phyloP scores from a whole-genome alignment of 2,888 invertebrate species.

The Nymphalis urticae region DNA sequence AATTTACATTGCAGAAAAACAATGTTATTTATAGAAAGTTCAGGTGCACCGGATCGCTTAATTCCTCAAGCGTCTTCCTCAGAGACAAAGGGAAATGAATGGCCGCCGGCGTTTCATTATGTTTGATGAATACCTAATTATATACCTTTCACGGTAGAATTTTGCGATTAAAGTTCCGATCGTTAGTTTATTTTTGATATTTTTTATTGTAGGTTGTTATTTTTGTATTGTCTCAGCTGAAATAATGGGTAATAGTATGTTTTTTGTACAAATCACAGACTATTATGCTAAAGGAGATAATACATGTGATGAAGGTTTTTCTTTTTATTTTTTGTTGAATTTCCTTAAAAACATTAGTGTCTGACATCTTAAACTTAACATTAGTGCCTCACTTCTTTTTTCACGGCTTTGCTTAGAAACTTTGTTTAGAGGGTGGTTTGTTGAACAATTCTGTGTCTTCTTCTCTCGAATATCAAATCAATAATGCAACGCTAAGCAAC shows the following conservation, averaged over 20 bases:
- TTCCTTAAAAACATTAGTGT: too few relatives aligned
- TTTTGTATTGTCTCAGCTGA: conserved; percentile 2
- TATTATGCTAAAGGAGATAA: too few relatives aligned
- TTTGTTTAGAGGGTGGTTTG: too few relatives aligned
- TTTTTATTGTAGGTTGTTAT: conserved; percentile 16
- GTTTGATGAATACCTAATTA: conserved; percentile 45
- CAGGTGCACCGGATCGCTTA: conserved; percentile 16
- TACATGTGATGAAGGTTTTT: too few relatives aligned
- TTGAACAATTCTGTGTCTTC: too few relatives aligned
- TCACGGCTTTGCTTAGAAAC: too few relatives aligned
- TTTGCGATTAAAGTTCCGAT: conserved; percentile 18
- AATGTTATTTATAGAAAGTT: conserved; percentile 14
- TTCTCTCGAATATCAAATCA: too few relatives aligned
- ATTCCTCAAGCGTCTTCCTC: conserved; percentile 11
- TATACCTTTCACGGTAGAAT: conserved; percentile 38
- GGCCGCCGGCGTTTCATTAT: conserved; percentile 43
- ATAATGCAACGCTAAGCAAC: too few relatives aligned
- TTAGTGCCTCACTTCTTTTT: too few relatives aligned
- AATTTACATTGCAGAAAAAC: neutral
- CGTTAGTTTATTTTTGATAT: conserved; percentile 26
- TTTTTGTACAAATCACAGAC: too few relatives aligned
- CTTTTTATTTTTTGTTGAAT: too few relatives aligned
- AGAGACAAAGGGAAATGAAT: conserved; percentile 47
- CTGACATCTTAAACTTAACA: too few relatives aligned
- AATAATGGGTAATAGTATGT: neutral